Percentiles rank a stretch among this genome's conserved stretches.
Conservation (phyloP, 1,140 invertebrate species). For the Papilio dardanus region DNA sequence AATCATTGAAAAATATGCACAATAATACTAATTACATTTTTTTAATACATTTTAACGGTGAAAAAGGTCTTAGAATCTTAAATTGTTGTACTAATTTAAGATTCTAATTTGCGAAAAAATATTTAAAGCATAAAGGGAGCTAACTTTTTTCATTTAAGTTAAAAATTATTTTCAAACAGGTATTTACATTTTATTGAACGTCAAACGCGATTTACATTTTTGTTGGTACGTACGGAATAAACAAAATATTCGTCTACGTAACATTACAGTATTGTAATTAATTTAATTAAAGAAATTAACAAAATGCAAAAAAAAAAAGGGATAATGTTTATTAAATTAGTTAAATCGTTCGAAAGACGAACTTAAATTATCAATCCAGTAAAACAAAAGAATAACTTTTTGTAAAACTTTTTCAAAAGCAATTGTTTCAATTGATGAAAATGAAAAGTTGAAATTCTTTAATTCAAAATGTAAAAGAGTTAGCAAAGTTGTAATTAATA, state of each 20-base stretch:
- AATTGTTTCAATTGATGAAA: constrained; percentile 26
- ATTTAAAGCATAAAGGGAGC: background rate
- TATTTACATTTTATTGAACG: constrained; percentile 22
- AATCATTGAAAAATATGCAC: background rate
- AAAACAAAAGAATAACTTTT: constrained; percentile 13
- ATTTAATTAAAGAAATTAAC: too few relatives aligned
- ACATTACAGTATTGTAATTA: background rate
- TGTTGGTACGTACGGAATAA: background rate
- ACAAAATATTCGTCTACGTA: background rate
- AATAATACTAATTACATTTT: too few relatives aligned
- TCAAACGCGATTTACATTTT: constrained; percentile 1
- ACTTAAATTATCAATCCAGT: constrained; percentile 7
- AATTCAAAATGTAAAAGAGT: constrained; percentile 27
- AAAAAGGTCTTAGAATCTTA: too few relatives aligned
- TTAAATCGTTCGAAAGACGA: background rate
- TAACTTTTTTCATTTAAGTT: constrained; percentile 20
- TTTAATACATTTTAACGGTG: too few relatives aligned
- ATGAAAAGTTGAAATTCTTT: constrained; percentile 23
- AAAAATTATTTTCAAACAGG: background rate
- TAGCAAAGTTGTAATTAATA: constrained; percentile 24
- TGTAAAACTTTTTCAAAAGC: constrained; percentile 10
- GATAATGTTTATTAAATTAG: too few relatives aligned
- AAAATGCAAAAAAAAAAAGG: too few relatives aligned
- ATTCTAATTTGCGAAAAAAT: constrained; percentile 11
- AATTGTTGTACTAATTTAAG: background rate